Base-by-base conservation (phyloP, 2,797 vertebrate genomes). In the Fistularia commersonii region DNA sequence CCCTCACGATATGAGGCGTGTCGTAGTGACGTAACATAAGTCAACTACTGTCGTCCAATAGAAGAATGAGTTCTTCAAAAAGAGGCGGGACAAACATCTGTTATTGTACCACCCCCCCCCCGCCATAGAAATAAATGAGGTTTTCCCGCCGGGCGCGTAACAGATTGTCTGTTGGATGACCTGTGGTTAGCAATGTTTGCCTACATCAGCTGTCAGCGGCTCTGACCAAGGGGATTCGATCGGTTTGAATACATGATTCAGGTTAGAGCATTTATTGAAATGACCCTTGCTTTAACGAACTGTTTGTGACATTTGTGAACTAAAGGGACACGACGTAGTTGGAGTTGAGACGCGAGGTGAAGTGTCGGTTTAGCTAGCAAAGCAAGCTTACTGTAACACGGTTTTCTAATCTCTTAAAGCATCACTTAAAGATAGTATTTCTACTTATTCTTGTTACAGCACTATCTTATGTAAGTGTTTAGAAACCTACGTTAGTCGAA, bases 131-230 rank as follows among this genome's bases (percentile, higher is more conserved):
- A n/a, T n/a, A n/a, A n/a, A n/a, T n/a, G n/a, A n/a, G n/a, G 35
- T 14, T 74, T 84, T 84, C 81, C 77, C 80, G 80, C 81, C 52
- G 48, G 32, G n/a, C 31, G 46, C 71, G 76, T 85, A 79, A 82
- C 62, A 0, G 15, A 1, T 31, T 32, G 51, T 42, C 40, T 51
- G 38, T 1, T 69, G 72, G 61, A 72, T 65, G 64, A 41, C 60
- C 1, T 51, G 59, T 64, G 42, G 12, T 51, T 72, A 72, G 80
- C 49, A 6, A 76, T 81, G 79, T 68, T 59, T 14, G 23, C 45
- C 58, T 54, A 15, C 76, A 67, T 81, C 80, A 79, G 68, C 84
- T 74, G 71, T 45, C 55, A 8, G 67, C 64, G 54, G 57, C 61
- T 73, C 37, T 84, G 67, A 81, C 68, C 7, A 58, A 57, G 39